These are phyloP conservation scores for Saguinus imperator DNA, from an alignment of 2,113 vertebrate genomes.

Conservation along the genomic window DNA sequence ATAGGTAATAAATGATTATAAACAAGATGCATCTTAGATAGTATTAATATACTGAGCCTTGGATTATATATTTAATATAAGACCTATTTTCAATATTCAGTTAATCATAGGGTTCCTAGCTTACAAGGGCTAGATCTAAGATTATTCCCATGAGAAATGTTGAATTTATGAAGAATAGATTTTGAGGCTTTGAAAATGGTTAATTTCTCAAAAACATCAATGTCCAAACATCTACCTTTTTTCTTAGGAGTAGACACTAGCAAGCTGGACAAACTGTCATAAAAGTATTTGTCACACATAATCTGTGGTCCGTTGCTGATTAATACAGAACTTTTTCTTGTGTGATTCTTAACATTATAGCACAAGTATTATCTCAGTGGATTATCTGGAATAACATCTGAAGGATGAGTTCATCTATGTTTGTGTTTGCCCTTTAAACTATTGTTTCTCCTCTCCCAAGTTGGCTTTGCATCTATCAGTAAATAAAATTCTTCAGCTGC, in stretches of 20 bases:
- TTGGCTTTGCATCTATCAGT: slow-evolving; percentile 76
- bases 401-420: slow-evolving; percentile 66
- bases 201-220: slow-evolving; percentile 54
- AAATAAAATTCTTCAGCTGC: slow-evolving; percentile 80
- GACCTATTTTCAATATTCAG: slow-evolving; percentile 59
- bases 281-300: slow-evolving; percentile 57
- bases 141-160: slow-evolving; percentile 73
- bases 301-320: slow-evolving; percentile 57
- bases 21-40: slow-evolving; percentile 52
- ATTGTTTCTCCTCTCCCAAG: slow-evolving; percentile 68
- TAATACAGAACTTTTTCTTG: slow-evolving; percentile 51
- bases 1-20: slow-evolving; percentile 62
- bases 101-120: slow-evolving; percentile 64
- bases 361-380: slow-evolving; percentile 71
- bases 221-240: slow-evolving; percentile 55
- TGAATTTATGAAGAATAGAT: slow-evolving; percentile 78
- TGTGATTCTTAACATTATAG: slow-evolving; percentile 62
- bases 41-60: slow-evolving; percentile 56
- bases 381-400: slow-evolving; percentile 60
- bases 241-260: slow-evolving; percentile 59
- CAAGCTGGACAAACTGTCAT: slow-evolving; percentile 52
- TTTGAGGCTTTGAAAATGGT: slow-evolving; percentile 64
- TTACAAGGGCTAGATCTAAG: slow-evolving; percentile 68
- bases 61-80: slow-evolving; percentile 62
- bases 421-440: slow-evolving; percentile 69